A percentile compares a stretch with the other conserved stretches of the same genome.
phyloP scores from a whole-genome alignment of 2,113 vertebrate species.

The Numenius arquata region DNA sequence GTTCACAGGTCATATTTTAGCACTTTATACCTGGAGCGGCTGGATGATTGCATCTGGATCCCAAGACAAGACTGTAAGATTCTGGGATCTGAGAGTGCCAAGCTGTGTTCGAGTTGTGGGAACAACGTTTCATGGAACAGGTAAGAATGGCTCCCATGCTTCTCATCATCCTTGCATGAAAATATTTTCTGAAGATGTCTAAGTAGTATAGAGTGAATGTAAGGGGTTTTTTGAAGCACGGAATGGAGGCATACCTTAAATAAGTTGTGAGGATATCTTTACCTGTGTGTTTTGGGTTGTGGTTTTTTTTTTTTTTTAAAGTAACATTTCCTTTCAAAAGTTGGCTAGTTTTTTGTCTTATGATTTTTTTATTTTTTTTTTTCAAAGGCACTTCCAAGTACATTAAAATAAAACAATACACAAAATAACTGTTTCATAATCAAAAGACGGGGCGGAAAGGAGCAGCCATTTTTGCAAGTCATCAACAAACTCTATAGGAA shows the following conservation, averaged over 20 bases:
- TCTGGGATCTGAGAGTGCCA: slow-evolving; percentile 96
- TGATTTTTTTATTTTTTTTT: not conserved
- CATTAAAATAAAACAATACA: not conserved
- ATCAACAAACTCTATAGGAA: not conserved
- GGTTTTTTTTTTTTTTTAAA: not conserved
- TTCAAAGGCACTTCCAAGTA: not conserved
- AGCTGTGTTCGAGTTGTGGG: slow-evolving; percentile 97
- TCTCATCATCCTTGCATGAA: not conserved
- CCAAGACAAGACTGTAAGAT: slow-evolving; percentile 96
- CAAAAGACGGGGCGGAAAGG: not conserved
- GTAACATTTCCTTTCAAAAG: not conserved
- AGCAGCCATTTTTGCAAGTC: not conserved
- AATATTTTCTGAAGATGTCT: not conserved
- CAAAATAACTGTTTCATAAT: not conserved
- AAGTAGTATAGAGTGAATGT: not conserved
- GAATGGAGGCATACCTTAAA: not conserved
- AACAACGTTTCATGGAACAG: slow-evolving; percentile 95
- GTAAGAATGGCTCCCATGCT: slow-evolving; percentile 51
- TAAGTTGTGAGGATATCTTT: not conserved
- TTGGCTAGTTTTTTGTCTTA: not conserved
- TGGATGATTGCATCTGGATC: slow-evolving; percentile 99
- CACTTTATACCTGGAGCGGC: slow-evolving; percentile 97
- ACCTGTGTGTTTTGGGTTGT: not conserved
- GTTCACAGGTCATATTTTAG: slow-evolving; percentile 91
- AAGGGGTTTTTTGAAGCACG: fast-evolving